Evolutionary conservation across 2,797 vertebrate genomes (phyloP).

Genomic region (Chiloscyllium punctatum): DNA sequence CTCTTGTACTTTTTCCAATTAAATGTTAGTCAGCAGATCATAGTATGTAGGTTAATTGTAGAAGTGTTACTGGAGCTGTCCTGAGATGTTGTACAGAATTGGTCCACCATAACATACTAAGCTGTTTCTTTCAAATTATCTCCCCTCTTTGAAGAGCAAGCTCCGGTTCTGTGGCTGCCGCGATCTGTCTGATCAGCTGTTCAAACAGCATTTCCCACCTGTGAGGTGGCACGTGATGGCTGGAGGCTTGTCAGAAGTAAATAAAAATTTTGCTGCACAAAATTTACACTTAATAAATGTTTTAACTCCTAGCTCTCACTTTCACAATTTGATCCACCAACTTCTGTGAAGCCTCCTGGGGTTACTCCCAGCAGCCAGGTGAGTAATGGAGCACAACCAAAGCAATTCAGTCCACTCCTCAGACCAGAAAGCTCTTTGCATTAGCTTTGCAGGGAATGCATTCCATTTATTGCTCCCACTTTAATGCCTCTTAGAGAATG

Average conservation of each 20-base stretch:
- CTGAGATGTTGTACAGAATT: neutral
- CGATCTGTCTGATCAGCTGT: neutral
- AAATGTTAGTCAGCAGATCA: neutral
- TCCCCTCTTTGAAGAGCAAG: neutral
- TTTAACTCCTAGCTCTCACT: neutral
- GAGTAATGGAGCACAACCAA: neutral
- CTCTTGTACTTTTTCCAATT: neutral
- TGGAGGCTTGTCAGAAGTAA: neutral
- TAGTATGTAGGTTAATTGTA: neutral
- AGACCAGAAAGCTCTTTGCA: neutral
- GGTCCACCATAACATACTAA: neutral
- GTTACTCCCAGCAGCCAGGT: constrained; percentile 1
- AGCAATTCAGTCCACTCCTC: neutral
- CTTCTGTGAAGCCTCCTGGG: neutral
- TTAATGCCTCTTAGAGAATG: neutral
- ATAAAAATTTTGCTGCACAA: neutral
- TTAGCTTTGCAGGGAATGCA: constrained; percentile 14
- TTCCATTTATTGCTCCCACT: neutral
- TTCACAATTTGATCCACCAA: neutral
- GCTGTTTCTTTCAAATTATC: neutral
- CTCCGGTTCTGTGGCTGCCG: neutral
- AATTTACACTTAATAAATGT: neutral
- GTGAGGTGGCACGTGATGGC: neutral
- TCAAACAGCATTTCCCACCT: neutral
- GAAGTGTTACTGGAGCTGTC: neutral